These are phyloP conservation scores for Macrophya alboannulata DNA, from an alignment of 2,888 invertebrate species.

Conservation along the genomic window DNA sequence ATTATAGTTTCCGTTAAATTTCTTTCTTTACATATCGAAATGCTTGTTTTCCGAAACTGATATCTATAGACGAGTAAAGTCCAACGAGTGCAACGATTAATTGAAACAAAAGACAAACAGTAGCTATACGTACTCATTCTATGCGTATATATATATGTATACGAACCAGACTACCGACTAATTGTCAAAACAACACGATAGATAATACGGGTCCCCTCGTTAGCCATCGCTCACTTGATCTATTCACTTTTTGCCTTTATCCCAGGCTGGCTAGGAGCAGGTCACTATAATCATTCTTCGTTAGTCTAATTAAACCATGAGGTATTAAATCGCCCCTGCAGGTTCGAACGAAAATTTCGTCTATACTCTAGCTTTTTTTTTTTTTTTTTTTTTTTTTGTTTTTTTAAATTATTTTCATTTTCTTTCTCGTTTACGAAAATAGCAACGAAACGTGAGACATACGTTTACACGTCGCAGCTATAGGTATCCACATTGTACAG, in stretches of 20 bases:
- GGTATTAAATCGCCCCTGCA: background rate
- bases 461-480: background rate
- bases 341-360: background rate
- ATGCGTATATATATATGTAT: background rate
- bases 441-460: background rate
- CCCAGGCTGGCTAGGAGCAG: background rate
- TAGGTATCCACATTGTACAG: too few species aligned
- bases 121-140: background rate
- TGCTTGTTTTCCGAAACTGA: background rate
- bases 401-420: too few species aligned
- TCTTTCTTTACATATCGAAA: background rate
- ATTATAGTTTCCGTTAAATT: too few species aligned
- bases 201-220: conserved; percentile 12
- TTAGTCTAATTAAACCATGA: conserved; percentile 20
- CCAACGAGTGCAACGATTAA: conserved; percentile 10
- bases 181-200: conserved; percentile 33
- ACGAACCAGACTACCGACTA: conserved; percentile 11
- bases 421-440: too few species aligned
- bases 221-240: conserved; percentile 23
- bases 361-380: background rate
- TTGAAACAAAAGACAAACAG: conserved; percentile 29
- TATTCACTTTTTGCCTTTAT: conserved; percentile 20
- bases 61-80: background rate
- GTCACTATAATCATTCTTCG: conserved; percentile 25
- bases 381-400: background rate